phyloP scores from a whole-genome alignment of 1,140 invertebrate species.

The Drosophila nigrodunni region DNA sequence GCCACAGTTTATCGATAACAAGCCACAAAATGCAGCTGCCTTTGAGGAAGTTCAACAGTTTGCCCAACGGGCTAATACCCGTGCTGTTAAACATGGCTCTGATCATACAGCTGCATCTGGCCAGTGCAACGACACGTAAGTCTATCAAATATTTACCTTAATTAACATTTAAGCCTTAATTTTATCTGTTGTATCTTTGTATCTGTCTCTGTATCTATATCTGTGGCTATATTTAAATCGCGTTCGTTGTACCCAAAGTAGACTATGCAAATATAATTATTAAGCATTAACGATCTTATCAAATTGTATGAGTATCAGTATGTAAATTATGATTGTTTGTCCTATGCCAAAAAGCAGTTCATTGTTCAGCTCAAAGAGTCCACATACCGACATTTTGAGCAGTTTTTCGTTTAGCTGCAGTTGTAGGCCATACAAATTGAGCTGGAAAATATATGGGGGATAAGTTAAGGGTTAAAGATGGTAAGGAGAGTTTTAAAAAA shows the following conservation, averaged over 20 bases:
- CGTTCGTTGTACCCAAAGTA: not conserved
- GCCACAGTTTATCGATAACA: slow-evolving; percentile 40
- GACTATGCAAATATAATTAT: slow-evolving; percentile 40
- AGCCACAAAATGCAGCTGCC: slow-evolving; percentile 10
- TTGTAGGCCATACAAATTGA: slow-evolving; percentile 57
- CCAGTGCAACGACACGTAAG: slow-evolving; percentile 73
- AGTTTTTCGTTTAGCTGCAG: slow-evolving; percentile 52
- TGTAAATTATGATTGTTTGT: slow-evolving; percentile 53
- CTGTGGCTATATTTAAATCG: slow-evolving; percentile 31
- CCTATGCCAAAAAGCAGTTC: slow-evolving; percentile 55
- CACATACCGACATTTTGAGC: slow-evolving; percentile 51
- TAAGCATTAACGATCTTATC: slow-evolving; percentile 70
- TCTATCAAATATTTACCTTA: slow-evolving; percentile 34
- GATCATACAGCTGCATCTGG: slow-evolving; percentile 47
- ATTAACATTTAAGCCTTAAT: slow-evolving; percentile 11
- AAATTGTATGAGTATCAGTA: slow-evolving; percentile 74
- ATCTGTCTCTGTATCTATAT: slow-evolving; percentile 35
- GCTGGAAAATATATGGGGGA: slow-evolving; percentile 20
- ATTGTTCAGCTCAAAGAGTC: slow-evolving; percentile 66
- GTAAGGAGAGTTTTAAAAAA: no score
- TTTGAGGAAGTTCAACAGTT: slow-evolving; percentile 45
- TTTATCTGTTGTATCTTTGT: slow-evolving; percentile 19
- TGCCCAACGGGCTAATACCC: slow-evolving; percentile 14
- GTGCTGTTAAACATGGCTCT: not conserved
- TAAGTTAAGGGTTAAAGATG: not conserved